A percentile compares a stretch with the other conserved stretches of the same genome.
These are phyloP conservation scores for Oligia strigilis DNA, from an alignment of 2,888 invertebrate genomes.

Conservation along the genomic window DNA sequence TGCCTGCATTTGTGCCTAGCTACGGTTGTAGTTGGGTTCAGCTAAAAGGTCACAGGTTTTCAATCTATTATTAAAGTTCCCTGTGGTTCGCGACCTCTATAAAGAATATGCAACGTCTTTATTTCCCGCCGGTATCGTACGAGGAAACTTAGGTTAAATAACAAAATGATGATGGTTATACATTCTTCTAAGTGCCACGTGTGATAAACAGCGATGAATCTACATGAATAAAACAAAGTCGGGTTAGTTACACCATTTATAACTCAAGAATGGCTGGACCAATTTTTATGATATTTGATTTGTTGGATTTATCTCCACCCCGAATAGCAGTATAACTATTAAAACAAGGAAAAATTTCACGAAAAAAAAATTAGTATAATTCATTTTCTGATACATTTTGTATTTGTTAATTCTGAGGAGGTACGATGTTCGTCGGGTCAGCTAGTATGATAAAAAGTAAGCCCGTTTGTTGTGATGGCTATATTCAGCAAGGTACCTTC, in stretches of 20 bases:
- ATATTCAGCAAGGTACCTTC: not conserved
- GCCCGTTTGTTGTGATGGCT: not conserved
- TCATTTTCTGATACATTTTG: too few species aligned
- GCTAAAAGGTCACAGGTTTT: conserved; percentile 29
- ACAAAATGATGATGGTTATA: not conserved
- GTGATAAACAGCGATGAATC: not conserved
- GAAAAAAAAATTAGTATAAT: too few species aligned
- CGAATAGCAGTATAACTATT: too few species aligned
- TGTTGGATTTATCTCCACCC: too few species aligned
- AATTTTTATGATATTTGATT: too few species aligned
- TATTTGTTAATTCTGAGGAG: too few species aligned
- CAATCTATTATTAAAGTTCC: conserved; percentile 21
- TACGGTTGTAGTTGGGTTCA: conserved; percentile 11
- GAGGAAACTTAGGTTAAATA: not conserved
- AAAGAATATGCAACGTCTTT: not conserved
- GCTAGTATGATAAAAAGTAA: not conserved
- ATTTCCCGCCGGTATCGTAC: not conserved
- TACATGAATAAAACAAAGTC: not conserved
- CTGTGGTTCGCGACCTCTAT: not conserved
- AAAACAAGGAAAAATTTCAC: too few species aligned
- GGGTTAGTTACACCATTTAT: not conserved
- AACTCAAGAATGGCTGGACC: not conserved
- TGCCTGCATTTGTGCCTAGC: conserved; percentile 29
- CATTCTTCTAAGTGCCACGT: not conserved
- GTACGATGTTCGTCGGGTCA: not conserved